Conservation (phyloP, 64 coral and sea anemone species). For the Pachyseris speciosa region DNA sequence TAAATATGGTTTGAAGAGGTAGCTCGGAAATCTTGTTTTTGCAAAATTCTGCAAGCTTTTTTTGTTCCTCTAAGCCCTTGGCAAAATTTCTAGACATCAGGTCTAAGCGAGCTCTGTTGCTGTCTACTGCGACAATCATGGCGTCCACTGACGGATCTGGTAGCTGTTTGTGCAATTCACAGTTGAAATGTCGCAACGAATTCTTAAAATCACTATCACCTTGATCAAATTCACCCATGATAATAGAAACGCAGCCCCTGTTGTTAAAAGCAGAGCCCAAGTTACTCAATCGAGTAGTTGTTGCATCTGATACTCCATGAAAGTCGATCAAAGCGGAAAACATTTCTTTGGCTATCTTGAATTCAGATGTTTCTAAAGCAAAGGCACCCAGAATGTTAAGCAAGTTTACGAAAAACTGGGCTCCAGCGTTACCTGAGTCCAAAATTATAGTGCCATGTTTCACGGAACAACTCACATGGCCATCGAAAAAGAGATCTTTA, state of each 20-base stretch:
- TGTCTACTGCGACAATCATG: neutral
- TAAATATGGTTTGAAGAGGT: constrained; percentile 9
- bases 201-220: neutral
- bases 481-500: too few species aligned
- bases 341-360: neutral
- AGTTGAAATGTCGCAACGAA: neutral
- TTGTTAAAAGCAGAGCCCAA: constrained; percentile 1
- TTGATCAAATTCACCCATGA: neutral
- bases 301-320: neutral
- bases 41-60: neutral
- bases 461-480: too few species aligned
- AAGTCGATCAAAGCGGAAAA: neutral
- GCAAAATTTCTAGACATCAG: neutral
- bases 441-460: constrained; percentile 2
- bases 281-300: neutral
- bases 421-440: neutral
- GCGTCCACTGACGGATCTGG: neutral
- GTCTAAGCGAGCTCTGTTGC: neutral
- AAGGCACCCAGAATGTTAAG: neutral
- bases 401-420: neutral
- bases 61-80: neutral
- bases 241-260: neutral
- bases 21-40: neutral
- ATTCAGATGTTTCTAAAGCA: neutral
- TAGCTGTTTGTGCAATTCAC: accelerated